Base-by-base conservation (phyloP, 2,888 invertebrate species). In the Acleris literana region DNA sequence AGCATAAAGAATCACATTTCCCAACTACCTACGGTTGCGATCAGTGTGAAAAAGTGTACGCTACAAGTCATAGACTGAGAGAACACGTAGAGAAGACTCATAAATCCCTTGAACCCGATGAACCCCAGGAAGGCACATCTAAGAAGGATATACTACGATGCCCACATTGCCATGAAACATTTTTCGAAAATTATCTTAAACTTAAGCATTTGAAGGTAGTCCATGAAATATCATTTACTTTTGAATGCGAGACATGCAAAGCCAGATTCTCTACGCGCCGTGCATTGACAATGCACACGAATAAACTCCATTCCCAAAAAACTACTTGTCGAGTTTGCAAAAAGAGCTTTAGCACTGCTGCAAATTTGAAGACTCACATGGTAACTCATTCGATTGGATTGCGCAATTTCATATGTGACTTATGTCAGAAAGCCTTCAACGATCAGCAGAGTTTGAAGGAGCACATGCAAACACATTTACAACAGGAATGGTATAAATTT, bases 341-440 rank as follows among this genome's bases (percentile, higher is more conserved):
- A 33, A 90, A 93, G 68, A 86, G 87, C 54, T 94, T 93, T 71
- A 90, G 88, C 44, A 87, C 86, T n/a, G 68, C 82, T 0, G 82
- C 86, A 0, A 81, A 85, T 0, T 72, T 90, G 53, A 87, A 83
- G 63, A 84, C 84, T 9, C 89, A 90, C 52, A 81, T 86, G 83
- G 68, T 83, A 0, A 81, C 81, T 0, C 89, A 90, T 64, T 29
- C 29, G 29, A 83, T 86, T 0, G 84, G 82, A 0, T 87, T 85
- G 53, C 79, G 83, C 54, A 85, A 84, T 65, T 86, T 78, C 48
- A 59, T 80, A 0, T 94, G 94, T 70, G 74, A 78, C 13, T 64
- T 91, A 1, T 94, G 94, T 64, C 84, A 88, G 44, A 93, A 93
- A 68, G 84, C 91, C 0, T 94, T 93, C 58, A 88, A 90, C 58